phyloP scores from a whole-genome alignment of 2,888 invertebrate species.

The Phytoseiulus persimilis region DNA sequence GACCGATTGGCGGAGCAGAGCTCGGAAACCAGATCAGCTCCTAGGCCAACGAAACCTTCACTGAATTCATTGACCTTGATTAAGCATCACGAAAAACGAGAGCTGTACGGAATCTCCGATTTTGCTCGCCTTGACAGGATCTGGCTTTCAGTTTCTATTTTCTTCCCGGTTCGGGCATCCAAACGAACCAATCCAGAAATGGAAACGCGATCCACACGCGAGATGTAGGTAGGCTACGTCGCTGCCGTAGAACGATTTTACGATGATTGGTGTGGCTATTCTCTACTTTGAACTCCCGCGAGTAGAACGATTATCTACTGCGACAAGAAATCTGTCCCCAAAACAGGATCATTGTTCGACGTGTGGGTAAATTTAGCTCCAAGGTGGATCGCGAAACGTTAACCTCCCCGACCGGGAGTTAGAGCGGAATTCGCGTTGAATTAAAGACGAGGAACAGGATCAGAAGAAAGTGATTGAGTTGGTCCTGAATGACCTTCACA shows the following conservation, averaged over 20 bases:
- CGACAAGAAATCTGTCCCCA: background rate
- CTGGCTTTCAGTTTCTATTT: background rate
- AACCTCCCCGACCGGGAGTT: background rate
- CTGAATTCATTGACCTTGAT: background rate
- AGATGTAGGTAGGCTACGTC: background rate
- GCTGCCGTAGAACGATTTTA: background rate
- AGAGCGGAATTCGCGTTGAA: too few relatives aligned
- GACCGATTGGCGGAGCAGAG: too few relatives aligned
- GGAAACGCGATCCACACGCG: background rate
- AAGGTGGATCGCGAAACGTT: background rate
- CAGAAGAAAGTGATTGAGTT: background rate
- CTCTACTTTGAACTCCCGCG: background rate
- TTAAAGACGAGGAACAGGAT: background rate
- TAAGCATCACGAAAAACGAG: background rate
- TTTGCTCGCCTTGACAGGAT: background rate
- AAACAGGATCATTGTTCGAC: background rate
- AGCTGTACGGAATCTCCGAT: background rate
- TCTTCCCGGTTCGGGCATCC: background rate
- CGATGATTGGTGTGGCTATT: background rate
- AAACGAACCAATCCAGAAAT: background rate
- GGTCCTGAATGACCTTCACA: too few relatives aligned
- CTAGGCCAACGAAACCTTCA: background rate
- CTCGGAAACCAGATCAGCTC: background rate
- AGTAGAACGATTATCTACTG: background rate
- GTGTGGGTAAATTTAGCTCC: background rate